phyloP scores from a whole-genome alignment of 2,888 invertebrate genomes.

The Iphiclides podalirius region DNA sequence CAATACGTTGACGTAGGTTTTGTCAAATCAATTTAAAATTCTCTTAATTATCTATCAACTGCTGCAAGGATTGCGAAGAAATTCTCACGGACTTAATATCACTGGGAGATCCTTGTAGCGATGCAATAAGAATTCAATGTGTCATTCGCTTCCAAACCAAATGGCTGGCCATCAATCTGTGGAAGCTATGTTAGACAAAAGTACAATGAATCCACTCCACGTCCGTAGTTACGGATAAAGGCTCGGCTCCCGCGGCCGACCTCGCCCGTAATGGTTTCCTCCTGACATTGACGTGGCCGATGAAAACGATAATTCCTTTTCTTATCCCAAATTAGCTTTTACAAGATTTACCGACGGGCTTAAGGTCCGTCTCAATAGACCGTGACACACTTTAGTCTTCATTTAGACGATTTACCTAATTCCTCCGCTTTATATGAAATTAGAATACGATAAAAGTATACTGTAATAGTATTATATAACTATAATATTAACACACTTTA shows the following conservation, averaged over 20 bases:
- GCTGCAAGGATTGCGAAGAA: too few relatives aligned
- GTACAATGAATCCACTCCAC: constrained; percentile 30
- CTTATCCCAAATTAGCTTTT: constrained; percentile 23
- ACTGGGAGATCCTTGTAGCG: neutral
- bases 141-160: constrained; percentile 12
- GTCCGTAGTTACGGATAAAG: constrained; percentile 44
- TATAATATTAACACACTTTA: too few relatives aligned
- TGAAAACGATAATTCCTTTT: constrained; percentile 23
- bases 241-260: constrained; percentile 37
- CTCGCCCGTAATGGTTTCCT: constrained; percentile 48
- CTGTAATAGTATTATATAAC: too few relatives aligned
- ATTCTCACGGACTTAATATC: too few relatives aligned
- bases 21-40: too few relatives aligned
- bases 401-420: constrained; percentile 4
- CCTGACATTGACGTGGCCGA: constrained; percentile 37
- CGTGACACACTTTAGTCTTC: constrained; percentile 12
- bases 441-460: too few relatives aligned
- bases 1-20: too few relatives aligned
- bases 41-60: too few relatives aligned
- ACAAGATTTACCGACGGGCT: constrained; percentile 22
- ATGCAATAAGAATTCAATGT: neutral
- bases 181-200: constrained; percentile 41
- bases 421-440: neutral
- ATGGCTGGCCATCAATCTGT: constrained; percentile 30
- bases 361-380: constrained; percentile 18